phyloP scores from a whole-genome alignment of 2,888 invertebrate species.

The Euzophera pinguis region DNA sequence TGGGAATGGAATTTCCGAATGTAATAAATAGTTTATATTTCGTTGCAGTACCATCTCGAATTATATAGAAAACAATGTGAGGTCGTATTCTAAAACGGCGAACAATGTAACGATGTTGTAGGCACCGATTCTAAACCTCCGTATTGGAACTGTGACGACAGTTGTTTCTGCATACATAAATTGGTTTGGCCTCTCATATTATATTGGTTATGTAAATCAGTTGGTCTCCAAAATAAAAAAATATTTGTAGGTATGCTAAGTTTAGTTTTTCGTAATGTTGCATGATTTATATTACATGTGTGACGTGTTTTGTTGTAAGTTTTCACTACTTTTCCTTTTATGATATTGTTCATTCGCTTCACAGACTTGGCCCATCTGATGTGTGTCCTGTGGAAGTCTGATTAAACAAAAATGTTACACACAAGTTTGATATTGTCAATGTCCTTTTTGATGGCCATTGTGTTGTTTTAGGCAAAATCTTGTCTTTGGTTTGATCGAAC shows the following conservation, averaged over 20 bases:
- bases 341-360: too few species aligned
- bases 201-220: constrained; percentile 1
- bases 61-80: neutral
- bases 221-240: neutral
- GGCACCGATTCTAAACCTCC: constrained; percentile 3
- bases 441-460: too few species aligned
- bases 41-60: neutral
- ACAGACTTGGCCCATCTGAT: too few species aligned
- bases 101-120: neutral
- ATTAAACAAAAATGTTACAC: too few species aligned
- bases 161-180: constrained; percentile 1
- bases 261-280: neutral
- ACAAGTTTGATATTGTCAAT: too few species aligned
- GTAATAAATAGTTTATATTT: neutral
- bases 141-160: neutral
- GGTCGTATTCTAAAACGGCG: constrained; percentile 1
- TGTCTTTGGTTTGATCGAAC: too few species aligned
- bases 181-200: neutral
- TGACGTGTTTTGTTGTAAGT: neutral
- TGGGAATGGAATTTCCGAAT: too few species aligned
- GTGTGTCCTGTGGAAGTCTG: too few species aligned
- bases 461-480: too few species aligned
- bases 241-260: neutral
- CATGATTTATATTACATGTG: neutral
- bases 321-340: too few species aligned